Evolutionary conservation across 1,140 invertebrate species (phyloP).

Genomic region (Bicyclus anynana): DNA sequence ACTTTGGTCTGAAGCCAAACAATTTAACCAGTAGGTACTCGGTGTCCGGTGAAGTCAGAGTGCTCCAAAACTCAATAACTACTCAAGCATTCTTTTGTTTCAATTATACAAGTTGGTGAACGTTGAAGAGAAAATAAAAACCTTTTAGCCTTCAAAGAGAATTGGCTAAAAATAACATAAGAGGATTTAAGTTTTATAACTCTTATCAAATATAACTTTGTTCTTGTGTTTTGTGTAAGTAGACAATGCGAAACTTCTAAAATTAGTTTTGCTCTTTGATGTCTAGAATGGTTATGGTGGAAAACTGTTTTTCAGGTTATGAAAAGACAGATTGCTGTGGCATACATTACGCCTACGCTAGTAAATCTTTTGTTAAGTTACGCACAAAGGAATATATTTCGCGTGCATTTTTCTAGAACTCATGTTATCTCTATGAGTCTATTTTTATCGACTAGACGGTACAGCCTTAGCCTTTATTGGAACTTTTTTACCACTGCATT

Average conservation of each 20-base stretch:
- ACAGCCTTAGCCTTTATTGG: too few relatives aligned
- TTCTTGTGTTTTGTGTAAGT: not conserved
- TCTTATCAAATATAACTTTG: not conserved
- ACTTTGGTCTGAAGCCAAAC: not conserved
- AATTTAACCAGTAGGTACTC: not conserved
- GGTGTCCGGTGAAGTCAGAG: not conserved
- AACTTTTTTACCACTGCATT: too few relatives aligned
- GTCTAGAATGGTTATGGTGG: not conserved
- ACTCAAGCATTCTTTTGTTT: conserved; percentile 1
- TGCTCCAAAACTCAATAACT: not conserved
- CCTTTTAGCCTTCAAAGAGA: not conserved
- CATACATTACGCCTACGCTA: too few relatives aligned
- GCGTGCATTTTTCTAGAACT: too few relatives aligned
- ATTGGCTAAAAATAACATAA: not conserved
- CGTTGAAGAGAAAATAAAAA: not conserved
- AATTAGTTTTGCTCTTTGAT: not conserved
- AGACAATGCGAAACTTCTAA: not conserved
- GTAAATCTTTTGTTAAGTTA: too few relatives aligned
- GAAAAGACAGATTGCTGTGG: too few relatives aligned
- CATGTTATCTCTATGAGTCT: too few relatives aligned
- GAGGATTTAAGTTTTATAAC: not conserved
- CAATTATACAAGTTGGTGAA: conserved; percentile 1
- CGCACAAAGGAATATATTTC: too few relatives aligned
- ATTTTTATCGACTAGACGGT: too few relatives aligned
- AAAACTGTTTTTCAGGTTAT: not conserved